Percentiles rank a stretch among this genome's conserved stretches.
Evolutionary conservation across 30 jellyfish, hydroid and myxozoan genomes (phyloP).

Genomic region (Chrysaora quinquecirrha): DNA sequence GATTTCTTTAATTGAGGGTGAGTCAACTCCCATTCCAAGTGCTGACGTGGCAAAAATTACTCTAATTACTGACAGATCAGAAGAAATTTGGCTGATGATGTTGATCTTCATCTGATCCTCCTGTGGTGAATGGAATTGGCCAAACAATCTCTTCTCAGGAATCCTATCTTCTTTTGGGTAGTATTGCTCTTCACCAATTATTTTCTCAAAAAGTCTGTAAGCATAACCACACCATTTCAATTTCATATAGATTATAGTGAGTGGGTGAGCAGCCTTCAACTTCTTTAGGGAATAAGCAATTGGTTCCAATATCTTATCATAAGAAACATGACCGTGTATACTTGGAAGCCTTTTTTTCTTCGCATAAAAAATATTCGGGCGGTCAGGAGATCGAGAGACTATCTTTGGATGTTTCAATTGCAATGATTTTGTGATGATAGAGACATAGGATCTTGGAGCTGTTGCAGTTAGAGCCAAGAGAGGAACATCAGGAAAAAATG

Average conservation of each 20-base stretch:
- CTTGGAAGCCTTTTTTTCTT: not conserved
- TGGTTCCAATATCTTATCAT: conserved; percentile 26
- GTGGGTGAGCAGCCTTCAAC: conserved; percentile 2
- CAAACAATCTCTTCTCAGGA: conserved; percentile 5
- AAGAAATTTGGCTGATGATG: conserved; percentile 4
- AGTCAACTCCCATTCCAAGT: conserved; percentile 44
- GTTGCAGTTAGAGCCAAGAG: conserved; percentile 39
- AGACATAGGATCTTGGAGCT: conserved; percentile 14
- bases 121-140: conserved; percentile 24
- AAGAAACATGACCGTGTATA: not conserved
- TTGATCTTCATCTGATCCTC: not conserved
- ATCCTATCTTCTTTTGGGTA: not conserved
- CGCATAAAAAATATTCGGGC: not conserved
- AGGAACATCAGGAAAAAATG: conserved; percentile 23
- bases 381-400: not conserved
- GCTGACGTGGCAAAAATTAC: conserved; percentile 44
- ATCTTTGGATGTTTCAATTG: not conserved
- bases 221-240: conserved; percentile 38
- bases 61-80: not conserved
- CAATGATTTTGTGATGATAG: not conserved
- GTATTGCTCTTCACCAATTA: not conserved
- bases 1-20: conserved; percentile 12
- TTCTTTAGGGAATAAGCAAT: conserved; percentile 1
- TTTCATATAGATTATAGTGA: conserved; percentile 26
- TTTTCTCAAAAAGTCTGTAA: conserved; percentile 14